A percentile compares a stretch with the other conserved stretches of the same genome.
Evolutionary conservation across 2,888 invertebrate species (phyloP).

Genomic region (Laothoe populi): DNA sequence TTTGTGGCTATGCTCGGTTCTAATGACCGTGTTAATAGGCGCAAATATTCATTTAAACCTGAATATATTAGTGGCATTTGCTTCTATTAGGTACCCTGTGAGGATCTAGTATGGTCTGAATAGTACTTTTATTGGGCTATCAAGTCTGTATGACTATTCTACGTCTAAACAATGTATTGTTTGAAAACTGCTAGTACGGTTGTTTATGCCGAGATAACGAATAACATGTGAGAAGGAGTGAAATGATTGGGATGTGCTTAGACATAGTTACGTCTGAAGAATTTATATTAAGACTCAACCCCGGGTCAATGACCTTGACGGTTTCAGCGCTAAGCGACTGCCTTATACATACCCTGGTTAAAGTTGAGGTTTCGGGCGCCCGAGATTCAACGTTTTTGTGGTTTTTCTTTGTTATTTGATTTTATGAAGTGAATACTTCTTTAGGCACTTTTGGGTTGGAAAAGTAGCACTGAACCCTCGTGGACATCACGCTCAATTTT

Average conservation of each 20-base stretch:
- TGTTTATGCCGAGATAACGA: conserved; percentile 25
- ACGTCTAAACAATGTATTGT: conserved; percentile 18
- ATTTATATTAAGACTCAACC: conserved; percentile 8
- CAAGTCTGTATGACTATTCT: conserved; percentile 5
- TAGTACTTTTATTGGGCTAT: conserved; percentile 26
- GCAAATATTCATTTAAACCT: conserved; percentile 6
- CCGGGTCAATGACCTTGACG: too few relatives aligned
- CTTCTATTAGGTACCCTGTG: neutral
- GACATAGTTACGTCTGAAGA: neutral
- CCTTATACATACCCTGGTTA: too few relatives aligned
- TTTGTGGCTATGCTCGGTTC: conserved; percentile 7
- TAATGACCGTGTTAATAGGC: conserved; percentile 8
- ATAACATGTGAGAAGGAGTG: neutral
- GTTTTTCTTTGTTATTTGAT: too few relatives aligned
- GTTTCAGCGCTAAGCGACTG: too few relatives aligned
- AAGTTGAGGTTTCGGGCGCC: too few relatives aligned
- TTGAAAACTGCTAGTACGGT: conserved; percentile 22
- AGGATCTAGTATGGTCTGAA: conserved; percentile 5
- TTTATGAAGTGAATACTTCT: too few relatives aligned
- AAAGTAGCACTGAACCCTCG: too few relatives aligned
- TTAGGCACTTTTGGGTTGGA: too few relatives aligned
- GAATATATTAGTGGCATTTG: conserved; percentile 9
- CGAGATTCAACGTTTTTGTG: too few relatives aligned
- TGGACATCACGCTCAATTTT: too few relatives aligned
- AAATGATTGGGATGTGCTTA: neutral